Evolutionary conservation across 1,140 invertebrate species (phyloP).

Genomic region (Gonatopus flavifemur): DNA sequence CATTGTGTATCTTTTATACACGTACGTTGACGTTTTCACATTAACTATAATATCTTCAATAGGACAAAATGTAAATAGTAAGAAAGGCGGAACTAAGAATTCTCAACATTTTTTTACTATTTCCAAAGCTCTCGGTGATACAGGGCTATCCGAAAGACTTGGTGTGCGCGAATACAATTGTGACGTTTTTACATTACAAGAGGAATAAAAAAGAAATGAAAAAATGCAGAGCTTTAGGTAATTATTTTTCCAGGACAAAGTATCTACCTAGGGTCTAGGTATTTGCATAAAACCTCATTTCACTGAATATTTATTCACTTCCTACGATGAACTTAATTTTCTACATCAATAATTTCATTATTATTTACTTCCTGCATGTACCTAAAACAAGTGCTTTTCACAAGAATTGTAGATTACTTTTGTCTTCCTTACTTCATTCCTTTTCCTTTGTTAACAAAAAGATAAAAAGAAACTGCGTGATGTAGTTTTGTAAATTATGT

Average conservation of each 20-base stretch:
- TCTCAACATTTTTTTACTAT: conserved; percentile 34
- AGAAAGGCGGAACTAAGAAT: conserved; percentile 31
- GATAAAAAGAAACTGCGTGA: too few relatives aligned
- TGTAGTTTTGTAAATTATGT: too few relatives aligned
- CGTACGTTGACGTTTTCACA: too few relatives aligned
- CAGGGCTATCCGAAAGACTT: conserved; percentile 21
- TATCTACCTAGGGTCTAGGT: conserved; percentile 34
- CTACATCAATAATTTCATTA: conserved; percentile 34
- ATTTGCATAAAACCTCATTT: conserved; percentile 28
- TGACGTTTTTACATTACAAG: conserved; percentile 23
- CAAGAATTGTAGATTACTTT: conserved; percentile 34
- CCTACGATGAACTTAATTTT: too few relatives aligned
- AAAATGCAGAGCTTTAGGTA: conserved; percentile 19
- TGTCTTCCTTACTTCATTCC: conserved; percentile 20
- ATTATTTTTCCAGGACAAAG: conserved; percentile 36
- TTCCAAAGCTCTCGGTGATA: conserved; percentile 19
- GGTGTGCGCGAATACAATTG: conserved; percentile 15
- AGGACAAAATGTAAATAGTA: conserved; percentile 29
- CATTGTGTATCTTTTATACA: too few relatives aligned
- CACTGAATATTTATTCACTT: too few relatives aligned
- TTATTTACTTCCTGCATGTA: conserved; percentile 27
- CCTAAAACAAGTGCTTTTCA: conserved; percentile 35
- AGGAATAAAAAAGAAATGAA: too few relatives aligned
- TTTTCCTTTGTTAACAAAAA: too few relatives aligned
- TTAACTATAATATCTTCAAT: conserved; percentile 21